Evolutionary conservation across 2,888 invertebrate genomes (phyloP).

Genomic region (Epistrophella euchroma): DNA sequence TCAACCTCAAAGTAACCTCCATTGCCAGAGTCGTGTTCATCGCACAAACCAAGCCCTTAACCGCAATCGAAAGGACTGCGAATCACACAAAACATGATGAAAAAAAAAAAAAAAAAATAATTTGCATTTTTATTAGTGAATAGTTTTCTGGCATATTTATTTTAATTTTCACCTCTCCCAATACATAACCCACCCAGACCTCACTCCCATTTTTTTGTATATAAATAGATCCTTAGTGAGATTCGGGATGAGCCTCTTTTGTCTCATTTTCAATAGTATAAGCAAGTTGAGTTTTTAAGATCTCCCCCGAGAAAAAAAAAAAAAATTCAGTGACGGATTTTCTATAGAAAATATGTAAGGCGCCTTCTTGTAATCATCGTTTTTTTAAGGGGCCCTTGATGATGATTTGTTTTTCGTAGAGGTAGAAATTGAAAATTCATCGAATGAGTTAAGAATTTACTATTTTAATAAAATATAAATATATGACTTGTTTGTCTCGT

Average conservation of each 20-base stretch:
- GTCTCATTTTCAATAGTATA: constrained; percentile 20
- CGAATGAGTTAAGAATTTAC: no score
- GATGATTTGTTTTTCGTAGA: no score
- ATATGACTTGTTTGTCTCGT: no score
- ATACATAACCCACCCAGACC: not conserved
- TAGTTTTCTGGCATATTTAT: constrained; percentile 48
- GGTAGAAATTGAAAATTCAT: no score
- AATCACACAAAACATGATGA: constrained; percentile 18
- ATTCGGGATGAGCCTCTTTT: constrained; percentile 3
- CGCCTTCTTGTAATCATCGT: no score
- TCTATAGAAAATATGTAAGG: not conserved
- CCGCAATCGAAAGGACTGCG: constrained; percentile 62
- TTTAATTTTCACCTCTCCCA: constrained; percentile 35
- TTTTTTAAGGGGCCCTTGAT: no score
- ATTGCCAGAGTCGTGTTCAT: constrained; percentile 41
- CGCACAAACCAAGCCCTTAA: constrained; percentile 39
- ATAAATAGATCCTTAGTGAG: constrained; percentile 5
- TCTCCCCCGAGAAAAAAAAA: constrained; percentile 47
- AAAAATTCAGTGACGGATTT: not conserved
- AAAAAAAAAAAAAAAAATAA: constrained; percentile 18
- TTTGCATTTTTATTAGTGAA: constrained; percentile 66
- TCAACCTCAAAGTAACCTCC: constrained; percentile 49
- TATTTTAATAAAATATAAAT: no score
- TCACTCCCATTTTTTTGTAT: not conserved
- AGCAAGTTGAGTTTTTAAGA: constrained; percentile 1